Conservation (phyloP, 2,113 vertebrate species). For the Cephalopholis sonnerati region DNA sequence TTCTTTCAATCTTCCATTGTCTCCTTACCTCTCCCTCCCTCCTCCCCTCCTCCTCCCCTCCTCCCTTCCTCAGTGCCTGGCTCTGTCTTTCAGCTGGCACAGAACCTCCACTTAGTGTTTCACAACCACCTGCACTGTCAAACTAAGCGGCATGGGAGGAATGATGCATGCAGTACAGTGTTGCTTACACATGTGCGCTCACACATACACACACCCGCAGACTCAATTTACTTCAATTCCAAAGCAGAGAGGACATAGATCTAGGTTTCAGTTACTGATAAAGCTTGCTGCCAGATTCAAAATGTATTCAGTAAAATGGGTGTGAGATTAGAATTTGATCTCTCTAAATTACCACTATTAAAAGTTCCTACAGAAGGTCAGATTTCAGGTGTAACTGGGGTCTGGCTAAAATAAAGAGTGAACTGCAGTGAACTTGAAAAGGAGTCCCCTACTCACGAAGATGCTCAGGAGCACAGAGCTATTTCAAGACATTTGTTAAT, state of each 20-base stretch:
- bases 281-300: constrained; percentile 6
- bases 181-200: constrained; percentile 17
- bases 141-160: constrained; percentile 49
- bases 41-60: not conserved
- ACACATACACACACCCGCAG: not conserved
- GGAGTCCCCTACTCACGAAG: constrained; percentile 17
- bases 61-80: constrained; percentile 22
- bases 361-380: constrained; percentile 10
- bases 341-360: not conserved
- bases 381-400: constrained; percentile 2
- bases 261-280: constrained; percentile 6
- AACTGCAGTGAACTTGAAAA: constrained; percentile 35
- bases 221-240: constrained; percentile 24
- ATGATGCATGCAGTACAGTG: constrained; percentile 29
- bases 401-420: not conserved
- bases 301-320: constrained; percentile 25
- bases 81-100: constrained; percentile 56
- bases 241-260: not conserved
- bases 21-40: constrained; percentile 30
- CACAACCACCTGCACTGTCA: constrained; percentile 63
- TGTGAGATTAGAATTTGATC: constrained; percentile 35
- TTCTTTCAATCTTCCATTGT: constrained; percentile 75
- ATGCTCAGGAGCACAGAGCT: constrained; percentile 21
- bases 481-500: constrained; percentile 58
- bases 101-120: constrained; percentile 64